A percentile compares a stretch with the other conserved stretches of the same genome.
Evolutionary conservation across 2,797 vertebrate species (phyloP).

Genomic region (Lutjanus campechanus): DNA sequence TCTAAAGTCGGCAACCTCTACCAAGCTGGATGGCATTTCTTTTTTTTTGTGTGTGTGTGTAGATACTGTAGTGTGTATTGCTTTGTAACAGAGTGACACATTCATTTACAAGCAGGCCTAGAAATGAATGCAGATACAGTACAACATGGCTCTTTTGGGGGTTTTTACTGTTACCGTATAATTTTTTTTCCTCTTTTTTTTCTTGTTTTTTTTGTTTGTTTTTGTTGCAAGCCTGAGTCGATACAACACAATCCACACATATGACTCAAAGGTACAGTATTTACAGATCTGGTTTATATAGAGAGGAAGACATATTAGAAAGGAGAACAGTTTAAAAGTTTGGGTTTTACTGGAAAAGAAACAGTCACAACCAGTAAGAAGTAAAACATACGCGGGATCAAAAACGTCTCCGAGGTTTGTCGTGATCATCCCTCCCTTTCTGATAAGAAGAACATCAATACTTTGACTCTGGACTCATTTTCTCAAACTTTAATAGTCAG

Average conservation of each 20-base stretch:
- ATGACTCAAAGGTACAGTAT: conserved; percentile 78
- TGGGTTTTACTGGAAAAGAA: conserved; percentile 69
- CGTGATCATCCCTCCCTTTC: conserved; percentile 15
- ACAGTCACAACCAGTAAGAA: conserved; percentile 76
- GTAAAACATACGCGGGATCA: conserved; percentile 44
- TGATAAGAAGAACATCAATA: conserved; percentile 13
- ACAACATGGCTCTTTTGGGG: conserved; percentile 77
- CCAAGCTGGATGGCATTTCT: conserved; percentile 65
- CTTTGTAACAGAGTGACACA: conserved; percentile 84
- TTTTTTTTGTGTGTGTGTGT: conserved; percentile 61
- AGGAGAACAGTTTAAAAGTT: conserved; percentile 70
- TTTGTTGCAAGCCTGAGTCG: conserved; percentile 82
- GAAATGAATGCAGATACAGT: conserved; percentile 79
- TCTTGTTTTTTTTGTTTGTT: conserved; percentile 27
- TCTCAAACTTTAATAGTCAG: conserved; percentile 1
- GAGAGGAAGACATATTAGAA: conserved; percentile 83
- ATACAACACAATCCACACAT: conserved; percentile 84
- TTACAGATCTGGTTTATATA: conserved; percentile 80
- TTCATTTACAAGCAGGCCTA: conserved; percentile 85
- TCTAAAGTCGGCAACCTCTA: conserved; percentile 69
- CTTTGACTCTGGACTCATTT: conserved; percentile 12
- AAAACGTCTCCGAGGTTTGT: conserved; percentile 40
- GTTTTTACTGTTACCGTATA: conserved; percentile 40
- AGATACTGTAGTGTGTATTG: conserved; percentile 78
- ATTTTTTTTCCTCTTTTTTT: conserved; percentile 42